Evolutionary conservation across 2,113 vertebrate genomes (phyloP).

Genomic region (Stigmatopora nigra): DNA sequence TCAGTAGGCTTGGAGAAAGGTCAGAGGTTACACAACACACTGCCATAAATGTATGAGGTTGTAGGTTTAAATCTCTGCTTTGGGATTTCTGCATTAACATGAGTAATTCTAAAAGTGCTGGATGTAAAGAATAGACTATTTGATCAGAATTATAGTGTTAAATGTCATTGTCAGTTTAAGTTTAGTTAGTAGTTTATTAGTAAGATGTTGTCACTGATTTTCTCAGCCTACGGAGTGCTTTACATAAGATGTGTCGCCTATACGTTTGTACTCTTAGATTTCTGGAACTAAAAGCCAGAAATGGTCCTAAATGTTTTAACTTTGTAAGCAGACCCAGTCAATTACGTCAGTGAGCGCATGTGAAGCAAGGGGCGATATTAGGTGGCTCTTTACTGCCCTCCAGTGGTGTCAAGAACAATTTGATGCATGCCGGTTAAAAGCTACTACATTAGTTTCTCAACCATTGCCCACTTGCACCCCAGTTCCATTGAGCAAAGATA

Average conservation of each 20-base stretch:
- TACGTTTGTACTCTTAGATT: background rate
- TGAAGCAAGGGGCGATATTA: background rate
- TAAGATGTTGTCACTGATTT: background rate
- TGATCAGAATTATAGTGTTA: too few species aligned
- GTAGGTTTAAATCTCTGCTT: background rate
- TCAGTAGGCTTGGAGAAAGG: background rate
- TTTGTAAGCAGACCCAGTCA: background rate
- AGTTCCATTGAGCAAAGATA: too few species aligned
- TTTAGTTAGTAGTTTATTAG: too few species aligned
- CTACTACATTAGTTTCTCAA: too few species aligned
- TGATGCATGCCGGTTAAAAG: background rate
- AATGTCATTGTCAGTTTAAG: too few species aligned
- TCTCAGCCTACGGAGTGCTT: background rate
- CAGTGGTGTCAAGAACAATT: background rate
- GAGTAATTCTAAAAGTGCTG: background rate
- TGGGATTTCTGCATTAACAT: background rate
- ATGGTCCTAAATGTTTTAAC: background rate
- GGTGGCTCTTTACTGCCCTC: slow-evolving; percentile 2
- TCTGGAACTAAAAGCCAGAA: background rate
- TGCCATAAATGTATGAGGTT: background rate
- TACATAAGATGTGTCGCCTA: background rate
- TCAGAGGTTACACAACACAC: background rate
- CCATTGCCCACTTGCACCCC: too few species aligned
- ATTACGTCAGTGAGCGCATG: background rate
- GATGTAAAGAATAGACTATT: too few species aligned